Evolutionary conservation across 2,888 invertebrate species (phyloP), one percentile per base, ranked within the genome.

Genomic region (Sesia bembeciformis): DNA sequence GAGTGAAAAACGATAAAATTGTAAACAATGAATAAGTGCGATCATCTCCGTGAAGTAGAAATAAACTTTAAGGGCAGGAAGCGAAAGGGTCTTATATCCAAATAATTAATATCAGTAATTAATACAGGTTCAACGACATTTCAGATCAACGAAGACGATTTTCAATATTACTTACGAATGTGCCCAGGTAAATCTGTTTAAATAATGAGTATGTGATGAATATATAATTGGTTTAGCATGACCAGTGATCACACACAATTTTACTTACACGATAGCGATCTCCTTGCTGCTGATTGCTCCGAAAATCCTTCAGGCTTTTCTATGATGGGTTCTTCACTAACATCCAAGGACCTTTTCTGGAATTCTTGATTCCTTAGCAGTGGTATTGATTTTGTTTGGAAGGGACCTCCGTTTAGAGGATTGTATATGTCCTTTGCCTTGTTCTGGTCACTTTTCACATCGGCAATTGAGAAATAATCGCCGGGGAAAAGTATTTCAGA

Each of bases 381-480:
- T 46, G 89, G 88, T 65, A 89, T 89, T 43, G 78, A 60, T 62
- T 78, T 77, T 46, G 87, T 80, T 56, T 75, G 74, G 61, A 86
- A 87, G 53, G 66, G 60, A 46, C 63, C 68, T 54, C 65, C 65
- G 55, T 61, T 59, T 54, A 65, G 53, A 4, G 67, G 65, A 54
- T 68, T 67, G 51, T 64, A 70, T 40, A 61, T 60, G 52, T 67
- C 66, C 52, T 70, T 63, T 52, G 66, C 66, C 42, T 60, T 58
- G 53, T 71, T 71, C 49, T 66, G 67, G 66, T 71, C 70, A 66
- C 82, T 82, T 79, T 84, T 88, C 81, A 79, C 82, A 77, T 84
- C 83, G 81, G 84, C 81, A 84, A 88, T 88, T 77, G 78, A 72
- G 56, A 81, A 71, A 72, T 83, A 88, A 86, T 86, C 86, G 78